Evolutionary conservation across 2,888 invertebrate genomes (phyloP), one percentile per base, ranked within the genome.

Genomic region (Habrosyne pyritoides): DNA sequence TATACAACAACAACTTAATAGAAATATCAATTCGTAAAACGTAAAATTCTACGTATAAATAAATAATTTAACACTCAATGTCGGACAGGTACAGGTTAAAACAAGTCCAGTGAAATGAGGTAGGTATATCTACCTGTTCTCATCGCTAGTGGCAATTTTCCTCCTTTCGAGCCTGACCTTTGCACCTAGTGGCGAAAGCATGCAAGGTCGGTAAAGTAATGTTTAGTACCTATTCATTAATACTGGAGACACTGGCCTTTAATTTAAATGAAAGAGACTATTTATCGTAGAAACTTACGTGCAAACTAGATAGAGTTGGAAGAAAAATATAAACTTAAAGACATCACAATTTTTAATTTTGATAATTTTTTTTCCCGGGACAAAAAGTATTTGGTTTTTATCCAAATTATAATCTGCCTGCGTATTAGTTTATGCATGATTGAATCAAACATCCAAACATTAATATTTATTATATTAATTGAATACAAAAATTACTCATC

Each of bases 121-220:
- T 50, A 30, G 18, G 6, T 36, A 33, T 18, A 42, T 42, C 42
- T 30, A 50, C 50, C 50, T 28, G 28, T 49, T 49, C 28, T 18
- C 42, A 42, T 42, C 42, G 14, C 14, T n/a, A 49, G 33, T 53
- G 28, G 46, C 21, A 52, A 63, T 62, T 61, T 63, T 55, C 55
- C 53, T 52, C 65, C 59, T 68, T 62, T 65, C 68, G 52, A 2
- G 52, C 52, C 56, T 66, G 70, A 71, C 72, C 70, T 59, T 60
- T 63, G 42, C 42, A 42, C 42, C 18, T 18, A 49, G 53, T 56
- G 66, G 72, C 63, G 70, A 71, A 71, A 71, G 72, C 54, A 22
- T 8, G 56, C 61, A 59, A 60, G 65, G 69, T 67, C 59, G 51
- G 8, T 42, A 14, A 10, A 21, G 52, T 30, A 59, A 64, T 58